phyloP scores from a whole-genome alignment of 2,797 vertebrate genomes.

The Sparus aurata region DNA sequence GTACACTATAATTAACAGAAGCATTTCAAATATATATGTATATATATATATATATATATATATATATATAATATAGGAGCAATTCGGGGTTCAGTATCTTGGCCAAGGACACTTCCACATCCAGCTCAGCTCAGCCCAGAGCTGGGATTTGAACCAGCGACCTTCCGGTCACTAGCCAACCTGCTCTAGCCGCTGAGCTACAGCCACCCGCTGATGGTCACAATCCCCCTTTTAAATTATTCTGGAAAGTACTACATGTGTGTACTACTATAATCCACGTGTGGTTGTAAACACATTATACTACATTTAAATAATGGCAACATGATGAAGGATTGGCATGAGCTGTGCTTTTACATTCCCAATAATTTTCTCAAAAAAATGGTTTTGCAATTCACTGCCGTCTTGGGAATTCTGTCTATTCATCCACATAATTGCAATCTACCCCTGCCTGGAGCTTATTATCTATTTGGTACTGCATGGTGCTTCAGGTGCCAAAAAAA shows the following conservation, averaged over 20 bases:
- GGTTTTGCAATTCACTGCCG: not conserved
- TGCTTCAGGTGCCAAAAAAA: slow-evolving; percentile 3
- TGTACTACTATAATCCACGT: too few relatives aligned
- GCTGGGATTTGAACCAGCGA: too few relatives aligned
- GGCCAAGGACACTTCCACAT: too few relatives aligned
- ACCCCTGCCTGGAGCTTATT: slow-evolving; percentile 7
- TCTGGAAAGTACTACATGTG: not conserved
- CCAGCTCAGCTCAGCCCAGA: too few relatives aligned
- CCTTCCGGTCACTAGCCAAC: too few relatives aligned
- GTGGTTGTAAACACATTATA: not conserved
- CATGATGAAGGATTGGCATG: not conserved
- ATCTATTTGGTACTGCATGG: not conserved
- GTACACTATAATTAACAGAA: too few relatives aligned
- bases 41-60: too few relatives aligned
- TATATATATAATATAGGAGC: too few relatives aligned
- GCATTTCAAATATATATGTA: too few relatives aligned
- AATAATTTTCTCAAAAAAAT: not conserved
- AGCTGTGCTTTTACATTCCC: not conserved
- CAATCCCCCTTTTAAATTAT: not conserved
- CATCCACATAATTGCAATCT: slow-evolving; percentile 8
- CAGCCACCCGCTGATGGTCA: not conserved
- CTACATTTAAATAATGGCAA: slow-evolving; percentile 1
- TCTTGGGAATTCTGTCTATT: slow-evolving; percentile 14
- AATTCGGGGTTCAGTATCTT: too few relatives aligned
- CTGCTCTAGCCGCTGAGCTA: too few relatives aligned